Base-by-base conservation (phyloP, 1,140 invertebrate species). In the Apis florea region DNA sequence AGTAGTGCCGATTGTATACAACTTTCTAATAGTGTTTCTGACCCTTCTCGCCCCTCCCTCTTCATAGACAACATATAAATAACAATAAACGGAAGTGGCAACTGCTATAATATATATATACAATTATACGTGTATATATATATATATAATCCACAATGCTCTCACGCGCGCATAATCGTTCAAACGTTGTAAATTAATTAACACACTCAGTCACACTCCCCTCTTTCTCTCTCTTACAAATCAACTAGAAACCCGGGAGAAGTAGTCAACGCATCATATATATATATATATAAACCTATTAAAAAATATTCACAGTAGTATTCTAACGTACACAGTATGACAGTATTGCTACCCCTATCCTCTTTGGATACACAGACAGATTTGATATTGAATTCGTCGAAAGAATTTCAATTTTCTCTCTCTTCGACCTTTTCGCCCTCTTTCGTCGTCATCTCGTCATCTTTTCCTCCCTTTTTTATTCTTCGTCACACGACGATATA, bases 221-320 rank as follows among this genome's bases (percentile, higher is more conserved):
- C 19, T 56, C 19, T 49, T 54, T 58, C 15, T 24, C 17, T 13
- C 49, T 68, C 79, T 76, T 79, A 87, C 84, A 88, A 90, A 88
- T 90, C 79, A 90, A 91, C 84, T 83, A 81, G 84, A 87, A 90
- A 89, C 88, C 85, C 80, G 83, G 88, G 88, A 85, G 84, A 90
- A 90, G 82, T 83, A 83, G 86, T 85, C 89, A 93, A 93, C 92
- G 83, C 82, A 90, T n/a, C n/a, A n/a, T n/a, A n/a, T n/a, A n/a
- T n/a, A n/a, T n/a, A n/a, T n/a, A n/a, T 92, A 31, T 90, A 91
- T 93, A 93, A 92, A 92, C 83, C 90, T 93, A 92, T 92, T 92
- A 92, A 90, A 92, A 91, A 93, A 92, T 92, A 91, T 91, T 92
- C 90, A 92, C 90, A 92, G 87, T 91, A 74, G 89, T n/a, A n/a